Conservation (phyloP, 2,797 vertebrate species). For the Ptychobarbus kaznakovi region DNA sequence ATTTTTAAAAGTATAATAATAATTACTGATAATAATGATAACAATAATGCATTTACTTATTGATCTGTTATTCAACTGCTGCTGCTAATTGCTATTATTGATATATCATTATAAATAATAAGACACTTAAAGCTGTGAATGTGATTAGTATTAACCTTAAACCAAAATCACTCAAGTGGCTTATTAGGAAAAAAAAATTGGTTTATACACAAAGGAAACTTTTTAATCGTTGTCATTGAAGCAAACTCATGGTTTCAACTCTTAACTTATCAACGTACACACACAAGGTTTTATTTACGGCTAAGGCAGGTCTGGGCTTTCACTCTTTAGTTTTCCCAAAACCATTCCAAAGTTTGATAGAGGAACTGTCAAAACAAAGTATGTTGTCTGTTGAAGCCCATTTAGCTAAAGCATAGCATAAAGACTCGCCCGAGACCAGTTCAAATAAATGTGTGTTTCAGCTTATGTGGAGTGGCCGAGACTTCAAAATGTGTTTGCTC, state of each 20-base stretch:
- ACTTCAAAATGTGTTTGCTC: slow-evolving; percentile 37
- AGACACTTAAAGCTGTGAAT: neutral
- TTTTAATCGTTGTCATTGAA: neutral
- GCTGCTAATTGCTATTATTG: neutral
- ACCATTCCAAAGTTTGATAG: slow-evolving; percentile 29
- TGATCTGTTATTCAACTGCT: neutral
- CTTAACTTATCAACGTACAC: neutral
- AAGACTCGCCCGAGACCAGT: slow-evolving; percentile 5
- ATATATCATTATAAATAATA: neutral
- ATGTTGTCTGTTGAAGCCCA: slow-evolving; percentile 8
- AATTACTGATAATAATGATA: neutral
- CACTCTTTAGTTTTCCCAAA: slow-evolving; percentile 6
- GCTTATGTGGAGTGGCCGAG: slow-evolving; percentile 1
- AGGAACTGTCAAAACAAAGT: slow-evolving; percentile 31
- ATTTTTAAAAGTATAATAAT: neutral
- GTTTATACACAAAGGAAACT: neutral
- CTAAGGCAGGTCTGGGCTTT: neutral
- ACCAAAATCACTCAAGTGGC: neutral
- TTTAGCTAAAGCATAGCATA: slow-evolving; percentile 25
- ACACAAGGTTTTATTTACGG: neutral
- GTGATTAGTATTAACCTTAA: neutral
- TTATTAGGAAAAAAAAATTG: neutral
- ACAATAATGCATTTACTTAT: neutral
- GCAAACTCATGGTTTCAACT: slow-evolving; percentile 10
- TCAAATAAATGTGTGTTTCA: slow-evolving; percentile 36